Evolutionary conservation across 2,888 invertebrate genomes (phyloP).

Genomic region (Liopterus haemorrhoidalis): DNA sequence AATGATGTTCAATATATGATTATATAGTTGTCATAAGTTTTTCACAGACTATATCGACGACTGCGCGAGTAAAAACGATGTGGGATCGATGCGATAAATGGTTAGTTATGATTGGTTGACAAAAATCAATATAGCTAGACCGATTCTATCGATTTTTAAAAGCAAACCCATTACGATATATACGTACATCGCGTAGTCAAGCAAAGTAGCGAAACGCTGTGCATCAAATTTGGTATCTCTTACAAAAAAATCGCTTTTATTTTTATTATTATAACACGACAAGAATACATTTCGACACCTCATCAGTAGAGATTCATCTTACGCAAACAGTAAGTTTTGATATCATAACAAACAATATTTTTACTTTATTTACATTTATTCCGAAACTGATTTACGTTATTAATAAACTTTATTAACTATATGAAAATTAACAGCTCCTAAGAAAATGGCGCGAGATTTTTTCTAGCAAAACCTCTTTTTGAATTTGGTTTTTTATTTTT

Average conservation of each 20-base stretch:
- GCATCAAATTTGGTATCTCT: conserved; percentile 31
- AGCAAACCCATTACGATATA: conserved; percentile 46
- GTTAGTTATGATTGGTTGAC: conserved; percentile 64
- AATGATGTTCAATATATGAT: too few relatives aligned
- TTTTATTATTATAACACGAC: too few relatives aligned
- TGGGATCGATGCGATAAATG: conserved; percentile 72
- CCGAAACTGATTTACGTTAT: background rate
- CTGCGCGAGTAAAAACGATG: conserved; percentile 41
- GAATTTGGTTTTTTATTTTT: too few relatives aligned
- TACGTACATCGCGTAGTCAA: conserved; percentile 20
- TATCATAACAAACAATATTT: background rate
- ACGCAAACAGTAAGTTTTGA: background rate
- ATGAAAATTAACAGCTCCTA: too few relatives aligned
- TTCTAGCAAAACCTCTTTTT: too few relatives aligned
- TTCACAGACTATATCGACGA: too few relatives aligned
- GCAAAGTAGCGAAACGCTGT: conserved; percentile 44
- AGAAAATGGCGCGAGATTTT: too few relatives aligned
- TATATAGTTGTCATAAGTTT: too few relatives aligned
- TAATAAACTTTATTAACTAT: background rate
- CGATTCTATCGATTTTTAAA: conserved; percentile 68
- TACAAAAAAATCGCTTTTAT: too few relatives aligned
- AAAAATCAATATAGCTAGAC: conserved; percentile 64
- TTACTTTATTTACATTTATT: background rate
- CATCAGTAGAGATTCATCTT: too few relatives aligned
- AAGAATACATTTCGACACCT: too few relatives aligned